A percentile compares a stretch with the other conserved stretches of the same genome.
Evolutionary conservation across 2,797 vertebrate genomes (phyloP).

Genomic region (Macropus fuliginosus): DNA sequence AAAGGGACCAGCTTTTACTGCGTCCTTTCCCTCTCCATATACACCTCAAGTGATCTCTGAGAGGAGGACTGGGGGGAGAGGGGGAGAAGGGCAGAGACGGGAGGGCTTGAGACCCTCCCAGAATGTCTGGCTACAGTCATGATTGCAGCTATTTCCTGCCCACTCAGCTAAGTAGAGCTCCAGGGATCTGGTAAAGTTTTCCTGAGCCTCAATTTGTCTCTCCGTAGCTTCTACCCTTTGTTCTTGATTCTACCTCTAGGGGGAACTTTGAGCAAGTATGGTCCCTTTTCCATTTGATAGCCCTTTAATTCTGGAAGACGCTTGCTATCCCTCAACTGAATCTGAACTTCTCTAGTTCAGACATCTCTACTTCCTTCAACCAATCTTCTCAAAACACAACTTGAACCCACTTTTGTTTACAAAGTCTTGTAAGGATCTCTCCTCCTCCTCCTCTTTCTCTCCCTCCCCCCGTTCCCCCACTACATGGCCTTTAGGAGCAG

Average conservation of each 20-base stretch:
- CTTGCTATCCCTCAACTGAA: not conserved
- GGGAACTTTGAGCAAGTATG: not conserved
- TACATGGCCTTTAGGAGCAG: too few species aligned
- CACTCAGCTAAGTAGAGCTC: not conserved
- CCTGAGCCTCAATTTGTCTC: not conserved
- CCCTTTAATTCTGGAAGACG: not conserved
- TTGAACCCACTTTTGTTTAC: not conserved
- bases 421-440: not conserved
- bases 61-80: not conserved
- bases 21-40: not conserved
- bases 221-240: too few species aligned
- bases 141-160: not conserved
- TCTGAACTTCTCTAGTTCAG: not conserved
- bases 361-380: not conserved
- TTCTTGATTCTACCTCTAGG: not conserved
- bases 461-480: too few species aligned
- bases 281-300: not conserved
- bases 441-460: not conserved
- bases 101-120: not conserved
- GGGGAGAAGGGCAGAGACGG: not conserved
- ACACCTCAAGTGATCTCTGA: not conserved
- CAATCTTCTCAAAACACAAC: not conserved
- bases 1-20: not conserved
- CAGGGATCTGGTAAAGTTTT: not conserved
- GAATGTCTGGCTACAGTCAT: not conserved